Base-by-base conservation (phyloP, 2,113 vertebrate species). In the Indicator maculatus region DNA sequence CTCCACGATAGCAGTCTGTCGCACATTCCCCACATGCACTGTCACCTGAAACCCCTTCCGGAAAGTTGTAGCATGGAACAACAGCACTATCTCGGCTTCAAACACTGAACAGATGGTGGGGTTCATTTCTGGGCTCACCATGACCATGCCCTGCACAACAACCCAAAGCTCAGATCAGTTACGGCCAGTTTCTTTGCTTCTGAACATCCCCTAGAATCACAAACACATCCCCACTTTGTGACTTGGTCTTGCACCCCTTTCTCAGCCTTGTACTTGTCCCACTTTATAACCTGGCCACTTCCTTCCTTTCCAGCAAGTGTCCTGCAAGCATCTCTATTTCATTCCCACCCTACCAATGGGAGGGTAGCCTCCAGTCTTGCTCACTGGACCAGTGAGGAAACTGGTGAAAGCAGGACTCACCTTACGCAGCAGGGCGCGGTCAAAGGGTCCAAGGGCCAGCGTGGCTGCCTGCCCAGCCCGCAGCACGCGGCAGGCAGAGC, bases 21-120 rank as follows among this genome's bases (percentile, higher is more conserved):
- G 98, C 50, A 99, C 98, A 5, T 99, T 99, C 70, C 99, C 98
- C 67, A 99, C 99, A 0, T 99, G 99, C 39, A 99, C 99, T 0
- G 99, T 99, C 93, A 99, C 99, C 97, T 99, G 99, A 96, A 99
- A 99, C 75, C 99, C 99, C 87, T 99, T 99, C 94, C 99, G 98
- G 97, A 99, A 99, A 84, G 99, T 99, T 14, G 99, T 99, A 50
- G 99, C 98, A 16, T 99, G 99, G 96, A 99, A 99, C 53, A 99
- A 97, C 58, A 99, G 97, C 69, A 99, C 99, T 2, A 99, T 99
- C 96, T 99, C 99, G 0, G 99, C 99, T 96, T 99, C 99, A 85
- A 99, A 99, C 95, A 98, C 98, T 96, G 98, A 99, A 97, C 99
- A 99, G 95, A 99, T 99, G 41, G 98, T 99, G 53, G 99, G 99